Evolutionary conservation across 1,140 invertebrate genomes (phyloP).

Genomic region (Apis laboriosa): DNA sequence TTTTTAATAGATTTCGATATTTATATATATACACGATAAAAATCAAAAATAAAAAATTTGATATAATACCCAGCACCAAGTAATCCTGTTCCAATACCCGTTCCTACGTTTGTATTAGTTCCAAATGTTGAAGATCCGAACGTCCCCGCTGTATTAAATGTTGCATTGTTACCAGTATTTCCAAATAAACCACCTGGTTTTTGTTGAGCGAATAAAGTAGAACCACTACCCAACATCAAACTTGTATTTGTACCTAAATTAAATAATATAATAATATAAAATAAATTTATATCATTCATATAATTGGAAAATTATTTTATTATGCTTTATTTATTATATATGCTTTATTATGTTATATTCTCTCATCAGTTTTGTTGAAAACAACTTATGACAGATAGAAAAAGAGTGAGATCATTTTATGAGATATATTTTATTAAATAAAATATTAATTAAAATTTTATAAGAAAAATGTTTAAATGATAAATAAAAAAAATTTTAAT

Average conservation of each 20-base stretch:
- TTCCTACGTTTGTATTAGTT: slow-evolving; percentile 72
- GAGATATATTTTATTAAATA: too few relatives aligned
- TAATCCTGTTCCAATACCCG: slow-evolving; percentile 69
- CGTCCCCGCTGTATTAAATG: slow-evolving; percentile 72
- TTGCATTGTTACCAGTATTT: slow-evolving; percentile 68
- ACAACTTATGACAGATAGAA: too few relatives aligned
- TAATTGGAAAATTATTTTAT: neutral
- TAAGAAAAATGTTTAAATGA: too few relatives aligned
- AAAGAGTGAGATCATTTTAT: too few relatives aligned
- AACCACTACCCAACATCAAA: slow-evolving; percentile 78
- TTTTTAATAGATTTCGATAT: too few relatives aligned
- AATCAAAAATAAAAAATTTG: neutral
- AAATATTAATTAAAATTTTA: neutral
- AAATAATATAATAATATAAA: neutral
- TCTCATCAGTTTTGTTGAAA: too few relatives aligned
- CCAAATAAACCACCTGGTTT: slow-evolving; percentile 84
- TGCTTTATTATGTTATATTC: neutral
- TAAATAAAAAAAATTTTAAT: too few relatives aligned
- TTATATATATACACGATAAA: neutral
- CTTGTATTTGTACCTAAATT: slow-evolving; percentile 69
- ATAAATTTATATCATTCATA: neutral
- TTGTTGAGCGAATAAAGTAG: slow-evolving; percentile 79
- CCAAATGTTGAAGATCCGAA: slow-evolving; percentile 78
- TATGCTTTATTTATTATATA: neutral
- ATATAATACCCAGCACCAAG: slow-evolving; percentile 70